Base-by-base conservation (phyloP, 2,113 vertebrate genomes). In the Pica pica region DNA sequence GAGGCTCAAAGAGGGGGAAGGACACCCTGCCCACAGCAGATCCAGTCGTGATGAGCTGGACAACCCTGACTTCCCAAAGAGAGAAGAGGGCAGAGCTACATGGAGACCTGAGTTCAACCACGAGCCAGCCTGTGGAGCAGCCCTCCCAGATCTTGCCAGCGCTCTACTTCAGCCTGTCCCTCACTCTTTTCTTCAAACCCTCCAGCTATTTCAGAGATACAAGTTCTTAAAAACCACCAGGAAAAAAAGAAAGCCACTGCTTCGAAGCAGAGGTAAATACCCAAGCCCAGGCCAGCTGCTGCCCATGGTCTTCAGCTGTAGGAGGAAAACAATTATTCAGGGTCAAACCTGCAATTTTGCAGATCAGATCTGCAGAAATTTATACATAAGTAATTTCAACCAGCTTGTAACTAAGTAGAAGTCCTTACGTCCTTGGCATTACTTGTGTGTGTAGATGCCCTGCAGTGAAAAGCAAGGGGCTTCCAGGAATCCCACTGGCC, bases 21-120 rank as follows among this genome's bases (percentile, higher is more conserved):
- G 50, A 56, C 41, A 30, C 26, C 18, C 39, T 13, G n/a, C 52
- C 59, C 4, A 2, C 9, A 31, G 82, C 4, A 4, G 20, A 69
- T 46, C 37, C 1, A 9, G 26, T 0, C 0, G 2, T 11, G 64
- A 9, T 0, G 8, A 89, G 69, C 46, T 2, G 31, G 15, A 30
- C 55, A 31, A 3, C 15, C 33, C 23, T 4, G 27, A 37, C 50
- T 28, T 55, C 19, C 26, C 19, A 42, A 89, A 28, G 4, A 24
- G 37, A 3, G 3, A 56, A 18, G 23, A 71, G 65, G 35, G 56
- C 61, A 64, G 42, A 1, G 16, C 7, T 4, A 27, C 0, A 0
- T 6, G 74, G 57, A 8, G 9, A 76, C 9, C 4, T 0, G 16
- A 20, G 13, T 7, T 41, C 2, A 1, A 22, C 52, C 42, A 17